phyloP scores from a whole-genome alignment of 2,113 vertebrate genomes.

The Takifugu bimaculatus region DNA sequence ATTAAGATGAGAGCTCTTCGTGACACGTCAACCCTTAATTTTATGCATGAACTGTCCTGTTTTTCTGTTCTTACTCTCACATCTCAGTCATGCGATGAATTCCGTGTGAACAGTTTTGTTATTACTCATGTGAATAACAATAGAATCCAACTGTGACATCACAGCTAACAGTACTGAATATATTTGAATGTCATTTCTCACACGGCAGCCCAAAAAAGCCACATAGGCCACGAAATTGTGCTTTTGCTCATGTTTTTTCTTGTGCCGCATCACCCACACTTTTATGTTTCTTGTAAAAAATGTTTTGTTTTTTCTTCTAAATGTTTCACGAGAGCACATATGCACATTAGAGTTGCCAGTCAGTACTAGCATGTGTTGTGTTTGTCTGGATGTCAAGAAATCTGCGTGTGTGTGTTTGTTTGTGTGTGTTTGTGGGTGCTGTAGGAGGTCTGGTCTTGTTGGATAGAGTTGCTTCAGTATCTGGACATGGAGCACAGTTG shows the following conservation, averaged over 20 bases:
- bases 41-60: slow-evolving; percentile 7
- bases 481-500: slow-evolving; percentile 89
- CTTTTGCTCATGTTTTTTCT: slow-evolving; percentile 12
- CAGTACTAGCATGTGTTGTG: slow-evolving; percentile 1
- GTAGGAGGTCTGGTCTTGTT: slow-evolving; percentile 98
- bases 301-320: not conserved
- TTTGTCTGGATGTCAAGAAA: not conserved
- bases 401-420: slow-evolving; percentile 1
- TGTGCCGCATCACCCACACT: slow-evolving; percentile 17
- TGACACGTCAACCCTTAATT: not conserved
- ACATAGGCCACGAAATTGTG: slow-evolving; percentile 1
- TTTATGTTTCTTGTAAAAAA: too few relatives aligned
- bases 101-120: slow-evolving; percentile 13
- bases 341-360: slow-evolving; percentile 1
- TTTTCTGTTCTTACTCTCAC: not conserved
- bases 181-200: slow-evolving; percentile 1
- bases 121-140: slow-evolving; percentile 14
- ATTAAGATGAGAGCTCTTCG: not conserved
- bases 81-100: not conserved
- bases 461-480: slow-evolving; percentile 95
- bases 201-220: not conserved
- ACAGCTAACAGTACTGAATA: slow-evolving; percentile 17
- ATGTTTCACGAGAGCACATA: not conserved
- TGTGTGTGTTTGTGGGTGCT: slow-evolving; percentile 11
- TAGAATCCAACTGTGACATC: slow-evolving; percentile 24